Evolutionary conservation across 2,888 invertebrate genomes (phyloP), one percentile per base, ranked within the genome.

Genomic region (Eurytoma adleriae): DNA sequence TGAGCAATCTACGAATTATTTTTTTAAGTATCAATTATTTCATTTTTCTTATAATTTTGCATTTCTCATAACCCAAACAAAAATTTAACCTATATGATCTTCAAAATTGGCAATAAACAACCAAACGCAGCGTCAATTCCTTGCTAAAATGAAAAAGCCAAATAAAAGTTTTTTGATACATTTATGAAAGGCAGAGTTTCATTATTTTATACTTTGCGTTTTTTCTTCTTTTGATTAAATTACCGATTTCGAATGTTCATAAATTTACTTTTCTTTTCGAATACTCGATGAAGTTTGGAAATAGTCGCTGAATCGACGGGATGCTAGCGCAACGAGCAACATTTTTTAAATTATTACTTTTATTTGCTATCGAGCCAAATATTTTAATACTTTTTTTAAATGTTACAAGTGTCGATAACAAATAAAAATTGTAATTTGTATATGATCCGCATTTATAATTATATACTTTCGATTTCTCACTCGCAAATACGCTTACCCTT

Each of bases 241-340:
- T 30, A 64, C 40, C 24, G 48, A 66, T 57, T 40, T 40, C 56
- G 57, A 48, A 70, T 20, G 48, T 70, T 74, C 5, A 48, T 57
- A 74, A 67, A 48, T 74, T 48, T 74, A 59, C 12, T 64, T 54
- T 77, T n/a, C 24, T 73, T 24, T 40, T 68, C 48, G 66, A 27
- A 68, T 74, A 69, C 73, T 78, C 68, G 54, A 68, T 57, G 24
- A 62, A 64, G 64, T 74, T 68, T 74, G 79, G 74, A 79, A 79
- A 61, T 79, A 66, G 50, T 75, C 74, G 78, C 54, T 50, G 27
- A 40, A 77, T 57, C 59, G 13, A 70, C 27, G 72, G 72, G 50
- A 75, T 48, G 52, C 54, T 71, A 71, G 75, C 61, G 59, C 59
- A 71, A 71, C 61, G 74, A 79, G 74, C 70, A 75, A 40, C 54